These are phyloP conservation scores for Nettapus auritus DNA, from an alignment of 2,113 vertebrate species.

Conservation along the genomic window DNA sequence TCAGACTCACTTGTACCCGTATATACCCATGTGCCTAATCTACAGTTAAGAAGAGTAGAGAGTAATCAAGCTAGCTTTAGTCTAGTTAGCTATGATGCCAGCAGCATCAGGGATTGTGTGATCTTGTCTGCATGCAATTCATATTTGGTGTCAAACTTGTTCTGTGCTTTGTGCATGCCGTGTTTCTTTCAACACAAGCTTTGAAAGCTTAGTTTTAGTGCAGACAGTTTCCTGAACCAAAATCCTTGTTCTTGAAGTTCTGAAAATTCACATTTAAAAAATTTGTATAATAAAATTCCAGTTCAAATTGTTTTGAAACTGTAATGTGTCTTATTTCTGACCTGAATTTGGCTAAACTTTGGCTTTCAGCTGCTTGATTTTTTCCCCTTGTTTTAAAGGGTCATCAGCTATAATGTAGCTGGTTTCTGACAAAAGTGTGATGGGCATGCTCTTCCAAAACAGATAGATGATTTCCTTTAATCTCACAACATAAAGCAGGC, in stretches of 20 bases:
- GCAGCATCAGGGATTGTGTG: neutral
- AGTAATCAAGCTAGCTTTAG: neutral
- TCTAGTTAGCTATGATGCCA: neutral
- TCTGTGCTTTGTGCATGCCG: neutral
- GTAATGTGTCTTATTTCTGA: neutral
- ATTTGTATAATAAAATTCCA: neutral
- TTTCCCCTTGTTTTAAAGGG: neutral
- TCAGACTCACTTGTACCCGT: neutral
- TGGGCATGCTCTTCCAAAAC: neutral
- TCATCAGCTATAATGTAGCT: neutral
- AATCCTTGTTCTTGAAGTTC: neutral
- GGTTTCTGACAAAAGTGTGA: neutral
- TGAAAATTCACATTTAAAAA: neutral
- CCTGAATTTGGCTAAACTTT: conserved; percentile 2
- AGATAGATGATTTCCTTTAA: neutral
- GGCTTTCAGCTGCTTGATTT: neutral
- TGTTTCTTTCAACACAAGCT: neutral
- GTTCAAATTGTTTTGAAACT: neutral
- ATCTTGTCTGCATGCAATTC: neutral
- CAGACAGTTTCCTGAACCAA: neutral
- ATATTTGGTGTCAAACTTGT: neutral
- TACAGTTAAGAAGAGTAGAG: rapidly evolving
- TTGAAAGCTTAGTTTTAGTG: neutral
- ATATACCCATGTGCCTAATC: neutral
- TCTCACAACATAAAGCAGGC: neutral